Evolutionary conservation across 1,140 invertebrate genomes (phyloP), one percentile per base, ranked within the genome.

Genomic region (Latrodectus geometricus): DNA sequence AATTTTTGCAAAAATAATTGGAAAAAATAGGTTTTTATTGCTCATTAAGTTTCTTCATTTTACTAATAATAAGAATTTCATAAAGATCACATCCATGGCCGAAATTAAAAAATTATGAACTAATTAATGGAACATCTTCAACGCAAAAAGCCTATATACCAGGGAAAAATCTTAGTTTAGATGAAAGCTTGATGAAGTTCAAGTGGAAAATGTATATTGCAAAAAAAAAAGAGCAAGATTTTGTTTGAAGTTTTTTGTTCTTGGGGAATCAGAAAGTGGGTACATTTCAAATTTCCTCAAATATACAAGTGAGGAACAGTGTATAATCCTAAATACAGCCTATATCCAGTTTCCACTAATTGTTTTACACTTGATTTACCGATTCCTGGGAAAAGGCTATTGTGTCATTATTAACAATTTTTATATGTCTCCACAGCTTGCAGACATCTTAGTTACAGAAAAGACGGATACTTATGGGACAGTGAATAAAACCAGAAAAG

Each of bases 381-480:
- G 65, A 79, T 83, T 75, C 23, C 73, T 54, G 86, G 66, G n/a
- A n/a, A n/a, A n/a, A n/a, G n/a, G n/a, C n/a, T n/a, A n/a, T n/a
- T n/a, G n/a, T n/a, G n/a, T n/a, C 61, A 77, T 21, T 48, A 56
- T 72, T 48, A 76, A 75, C 48, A 73, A 81, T n/a, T 88, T 56
- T 77, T 76, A 78, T 77, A 80, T 73, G n/a, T 73, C 49, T 76
- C 61, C 50, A 35, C 65, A 75, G 21, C 23, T 72, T 11, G 20
- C 66, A 72, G 61, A 78, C 52, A 78, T 78, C 20, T 78, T 78
- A 78, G 56, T 70, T 21, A 54, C 14, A 21, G 9, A 81, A 69
- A 81, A 72, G 48, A 70, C 49, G 68, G 20, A 70, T 4, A 52
- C 50, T 56, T 70, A 81, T 81, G 66, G 78, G 12, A 81, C 78